Percentiles rank a stretch among this genome's conserved stretches.
These are phyloP conservation scores for Chymomyza fuscimana DNA, from an alignment of 2,888 invertebrate genomes.

Conservation along the genomic window DNA sequence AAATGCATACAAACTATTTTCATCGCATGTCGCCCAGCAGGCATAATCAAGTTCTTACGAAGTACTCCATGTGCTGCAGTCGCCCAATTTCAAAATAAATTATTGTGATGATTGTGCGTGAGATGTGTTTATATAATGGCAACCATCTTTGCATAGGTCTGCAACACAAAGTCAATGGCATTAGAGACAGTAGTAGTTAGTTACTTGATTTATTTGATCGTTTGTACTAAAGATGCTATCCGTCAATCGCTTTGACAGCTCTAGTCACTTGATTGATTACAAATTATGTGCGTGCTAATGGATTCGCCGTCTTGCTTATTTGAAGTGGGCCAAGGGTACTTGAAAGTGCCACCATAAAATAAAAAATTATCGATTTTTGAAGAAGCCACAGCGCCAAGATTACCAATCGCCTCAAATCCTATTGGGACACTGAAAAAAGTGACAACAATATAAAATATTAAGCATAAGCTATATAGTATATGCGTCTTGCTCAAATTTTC, in stretches of 20 bases:
- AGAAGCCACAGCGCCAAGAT: background rate
- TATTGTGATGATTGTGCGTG: background rate
- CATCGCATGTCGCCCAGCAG: background rate
- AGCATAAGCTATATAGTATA: too few relatives aligned
- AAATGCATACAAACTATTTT: background rate
- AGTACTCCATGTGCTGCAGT: too few relatives aligned
- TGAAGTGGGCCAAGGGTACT: background rate
- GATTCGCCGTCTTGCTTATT: background rate
- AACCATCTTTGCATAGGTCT: background rate
- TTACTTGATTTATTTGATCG: conserved; percentile 45
- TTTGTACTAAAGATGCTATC: conserved; percentile 55
- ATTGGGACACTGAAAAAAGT: background rate
- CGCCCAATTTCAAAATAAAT: too few relatives aligned
- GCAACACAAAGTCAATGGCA: background rate
- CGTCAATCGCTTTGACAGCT: conserved; percentile 61
- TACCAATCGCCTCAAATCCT: background rate
- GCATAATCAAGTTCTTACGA: too few relatives aligned
- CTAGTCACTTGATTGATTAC: background rate
- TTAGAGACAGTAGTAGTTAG: background rate
- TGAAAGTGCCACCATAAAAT: background rate
- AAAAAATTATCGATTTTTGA: background rate
- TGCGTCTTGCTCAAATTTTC: too few relatives aligned
- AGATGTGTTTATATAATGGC: background rate
- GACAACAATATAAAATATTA: background rate
- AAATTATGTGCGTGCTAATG: background rate